Evolutionary conservation across 2,888 invertebrate species (phyloP).

Genomic region (Apocheima hispidaria): DNA sequence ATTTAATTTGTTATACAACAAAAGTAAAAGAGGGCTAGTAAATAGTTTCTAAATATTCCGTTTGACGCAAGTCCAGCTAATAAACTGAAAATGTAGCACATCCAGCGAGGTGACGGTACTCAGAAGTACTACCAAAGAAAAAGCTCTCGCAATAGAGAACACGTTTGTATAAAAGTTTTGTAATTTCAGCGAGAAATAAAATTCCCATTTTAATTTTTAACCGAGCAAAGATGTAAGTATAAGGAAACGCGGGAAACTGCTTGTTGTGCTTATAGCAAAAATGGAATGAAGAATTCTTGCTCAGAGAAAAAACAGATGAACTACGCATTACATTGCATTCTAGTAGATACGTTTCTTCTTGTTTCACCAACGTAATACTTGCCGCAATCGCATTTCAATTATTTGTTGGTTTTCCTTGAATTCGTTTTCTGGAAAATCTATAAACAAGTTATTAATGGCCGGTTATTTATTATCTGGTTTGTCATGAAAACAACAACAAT

Average conservation of each 20-base stretch:
- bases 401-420: constrained; percentile 15
- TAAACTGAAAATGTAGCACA: neutral
- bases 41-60: too few relatives aligned
- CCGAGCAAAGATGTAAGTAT: constrained; percentile 6
- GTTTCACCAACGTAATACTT: too few relatives aligned
- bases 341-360: too few relatives aligned
- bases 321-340: too few relatives aligned
- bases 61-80: neutral
- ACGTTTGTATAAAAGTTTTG: neutral
- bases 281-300: neutral
- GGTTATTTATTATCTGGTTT: neutral
- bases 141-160: neutral
- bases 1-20: too few relatives aligned
- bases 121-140: neutral
- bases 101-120: neutral
- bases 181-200: neutral
- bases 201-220: neutral
- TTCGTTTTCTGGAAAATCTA: constrained; percentile 4
- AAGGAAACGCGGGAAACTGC: constrained; percentile 3
- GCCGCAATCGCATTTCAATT: too few relatives aligned
- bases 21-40: too few relatives aligned
- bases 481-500: neutral
- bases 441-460: constrained; percentile 2
- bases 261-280: constrained; percentile 10
- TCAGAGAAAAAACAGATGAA: neutral